Evolutionary conservation across 2,888 invertebrate species (phyloP).

Genomic region (Rapana venosa): DNA sequence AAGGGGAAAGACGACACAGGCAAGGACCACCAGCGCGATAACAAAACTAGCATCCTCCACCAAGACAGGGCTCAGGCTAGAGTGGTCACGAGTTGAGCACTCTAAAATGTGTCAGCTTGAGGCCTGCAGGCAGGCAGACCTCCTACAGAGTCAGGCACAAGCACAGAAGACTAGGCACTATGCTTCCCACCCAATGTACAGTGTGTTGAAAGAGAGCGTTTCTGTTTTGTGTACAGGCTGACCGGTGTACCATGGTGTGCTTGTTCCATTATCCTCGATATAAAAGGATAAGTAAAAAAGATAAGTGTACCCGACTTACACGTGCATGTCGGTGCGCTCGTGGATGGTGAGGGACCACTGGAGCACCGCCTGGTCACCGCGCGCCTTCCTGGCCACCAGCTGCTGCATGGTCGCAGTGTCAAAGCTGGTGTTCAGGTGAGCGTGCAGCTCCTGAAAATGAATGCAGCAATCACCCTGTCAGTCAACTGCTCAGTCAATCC

Average conservation of each 20-base stretch:
- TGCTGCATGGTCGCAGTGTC: conserved; percentile 46
- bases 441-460: conserved; percentile 52
- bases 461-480: background rate
- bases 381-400: conserved; percentile 47
- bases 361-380: conserved; percentile 30
- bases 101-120: no score
- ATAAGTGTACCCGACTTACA: conserved; percentile 28
- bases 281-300: background rate
- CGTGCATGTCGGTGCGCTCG: conserved; percentile 43
- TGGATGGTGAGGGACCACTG: conserved; percentile 43
- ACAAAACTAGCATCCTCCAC: no score
- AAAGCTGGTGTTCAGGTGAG: conserved; percentile 53
- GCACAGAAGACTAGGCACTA: background rate
- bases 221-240: background rate
- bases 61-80: no score
- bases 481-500: background rate
- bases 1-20: background rate
- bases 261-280: background rate
- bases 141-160: background rate
- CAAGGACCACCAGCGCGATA: no score
- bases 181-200: background rate
- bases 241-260: background rate
- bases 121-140: no score
- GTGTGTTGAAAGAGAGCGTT: background rate
- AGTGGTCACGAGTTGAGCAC: no score